Evolutionary conservation across 1,140 invertebrate genomes (phyloP).

Genomic region (Cydia strobilella): DNA sequence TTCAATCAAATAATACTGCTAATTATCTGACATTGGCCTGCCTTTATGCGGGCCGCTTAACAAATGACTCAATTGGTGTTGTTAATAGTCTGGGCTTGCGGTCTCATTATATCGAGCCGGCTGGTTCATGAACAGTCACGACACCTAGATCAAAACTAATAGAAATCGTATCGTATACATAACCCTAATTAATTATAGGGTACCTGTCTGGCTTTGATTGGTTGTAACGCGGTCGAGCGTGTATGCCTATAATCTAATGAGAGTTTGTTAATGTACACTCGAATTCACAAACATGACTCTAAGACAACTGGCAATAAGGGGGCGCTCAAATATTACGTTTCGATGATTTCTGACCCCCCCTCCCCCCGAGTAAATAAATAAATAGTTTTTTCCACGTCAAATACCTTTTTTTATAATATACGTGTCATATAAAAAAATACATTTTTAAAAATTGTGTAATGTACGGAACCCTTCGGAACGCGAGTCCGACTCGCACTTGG

Average conservation of each 20-base stretch:
- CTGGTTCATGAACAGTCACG: slow-evolving; percentile 48
- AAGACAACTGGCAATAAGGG: no score
- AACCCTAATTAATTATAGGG: slow-evolving; percentile 21
- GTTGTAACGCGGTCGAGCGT: not conserved
- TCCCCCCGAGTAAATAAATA: no score
- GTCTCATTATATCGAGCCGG: slow-evolving; percentile 51
- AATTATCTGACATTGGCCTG: slow-evolving; percentile 66
- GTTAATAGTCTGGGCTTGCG: slow-evolving; percentile 61
- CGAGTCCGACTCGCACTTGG: no score
- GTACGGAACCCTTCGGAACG: no score
- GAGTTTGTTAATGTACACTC: not conserved
- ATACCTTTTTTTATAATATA: no score
- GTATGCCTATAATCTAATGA: slow-evolving; percentile 8
- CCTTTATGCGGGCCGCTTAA: slow-evolving; percentile 63
- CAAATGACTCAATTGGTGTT: slow-evolving; percentile 71
- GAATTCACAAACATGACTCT: no score
- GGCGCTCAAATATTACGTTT: no score
- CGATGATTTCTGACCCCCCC: no score
- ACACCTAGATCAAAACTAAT: slow-evolving; percentile 40
- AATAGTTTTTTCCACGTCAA: no score
- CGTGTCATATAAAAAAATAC: no score
- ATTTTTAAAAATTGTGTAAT: no score
- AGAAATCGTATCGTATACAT: slow-evolving; percentile 37
- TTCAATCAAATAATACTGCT: slow-evolving; percentile 73
- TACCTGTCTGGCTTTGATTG: slow-evolving; percentile 4